Evolutionary conservation across 2,797 vertebrate species (phyloP), one percentile per base, ranked within the genome.

Genomic region (Graptemys geographica): DNA sequence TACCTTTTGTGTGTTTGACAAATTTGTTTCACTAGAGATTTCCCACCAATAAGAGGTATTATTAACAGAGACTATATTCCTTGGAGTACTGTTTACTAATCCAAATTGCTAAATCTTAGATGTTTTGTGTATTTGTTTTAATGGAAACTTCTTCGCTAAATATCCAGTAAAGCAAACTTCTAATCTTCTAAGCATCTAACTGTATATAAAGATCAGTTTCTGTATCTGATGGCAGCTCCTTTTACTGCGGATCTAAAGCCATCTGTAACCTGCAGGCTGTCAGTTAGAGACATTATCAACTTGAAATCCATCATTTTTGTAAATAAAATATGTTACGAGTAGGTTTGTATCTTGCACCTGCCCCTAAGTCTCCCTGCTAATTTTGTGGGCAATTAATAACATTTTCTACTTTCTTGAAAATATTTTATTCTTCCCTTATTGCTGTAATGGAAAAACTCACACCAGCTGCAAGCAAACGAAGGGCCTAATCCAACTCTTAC

Each of bases 1-100:
- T 98, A 96, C 98, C 93, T 97, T 96, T 95, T 98, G 96, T 97
- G 57, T 96, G 91, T 92, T 97, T 98, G 97, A 97, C 87, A 96
- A 97, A 98, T 95, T 97, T 93, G 86, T 89, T 97, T 96, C 80
- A 65, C 79, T 79, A 51, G 96, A 91, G 93, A 96, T 97, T 97
- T 96, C 76, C 83, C 4, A 96, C 95, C 90, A 94, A 96, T 97
- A 96, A 98, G 93, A 98, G 98, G 44, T 65, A 79, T 97, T 96
- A 96, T 97, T 97, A 98, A 96, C 94, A 92, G 96, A 95, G 96
- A 92, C 81, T 18, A 2, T 1, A 16, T 19, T 92, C 83, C 31
- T 81, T 74, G 81, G 37, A 80, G 82, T 88, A 31, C 23, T 84
- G 52, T n/a, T 94, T 95, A 21, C 57, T 92, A 88, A 88, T 88